Conservation (phyloP, 2,888 invertebrate genomes). For the Zelleria hepariella region DNA sequence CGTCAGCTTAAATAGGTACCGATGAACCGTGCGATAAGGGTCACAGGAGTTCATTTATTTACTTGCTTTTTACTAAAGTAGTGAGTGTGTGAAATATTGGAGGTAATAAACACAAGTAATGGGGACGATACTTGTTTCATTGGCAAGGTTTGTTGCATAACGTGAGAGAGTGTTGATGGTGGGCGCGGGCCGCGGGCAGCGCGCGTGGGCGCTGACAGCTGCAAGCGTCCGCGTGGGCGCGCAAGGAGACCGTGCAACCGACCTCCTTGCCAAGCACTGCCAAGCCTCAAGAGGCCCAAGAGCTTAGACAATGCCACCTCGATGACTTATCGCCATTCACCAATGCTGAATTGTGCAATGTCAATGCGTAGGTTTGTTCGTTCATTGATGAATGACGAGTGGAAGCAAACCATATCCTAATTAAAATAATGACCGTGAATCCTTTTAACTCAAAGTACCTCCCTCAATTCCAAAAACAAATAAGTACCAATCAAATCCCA, state of each 20-base stretch:
- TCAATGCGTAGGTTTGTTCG: neutral
- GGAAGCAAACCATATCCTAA: no score
- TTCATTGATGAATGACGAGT: no score
- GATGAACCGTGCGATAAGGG: neutral
- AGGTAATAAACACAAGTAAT: neutral
- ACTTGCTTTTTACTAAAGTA: neutral
- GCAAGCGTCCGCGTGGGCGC: constrained; percentile 39
- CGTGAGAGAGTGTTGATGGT: constrained; percentile 31
- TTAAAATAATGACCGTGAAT: no score
- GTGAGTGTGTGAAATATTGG: neutral
- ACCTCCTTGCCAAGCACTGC: neutral
- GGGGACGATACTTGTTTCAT: neutral
- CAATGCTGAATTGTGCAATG: neutral
- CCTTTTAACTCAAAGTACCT: no score
- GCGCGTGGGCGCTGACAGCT: constrained; percentile 38
- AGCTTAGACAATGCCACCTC: neutral
- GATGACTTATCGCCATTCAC: neutral
- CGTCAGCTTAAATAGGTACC: neutral
- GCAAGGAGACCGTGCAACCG: constrained; percentile 21
- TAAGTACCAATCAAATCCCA: no score
- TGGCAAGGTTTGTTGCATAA: constrained; percentile 27
- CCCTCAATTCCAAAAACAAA: no score
- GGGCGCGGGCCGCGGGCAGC: constrained; percentile 24
- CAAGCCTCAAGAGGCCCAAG: neutral
- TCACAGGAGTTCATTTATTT: neutral